Evolutionary conservation across 2,797 vertebrate genomes (phyloP).

Genomic region (Ateles fusciceps): DNA sequence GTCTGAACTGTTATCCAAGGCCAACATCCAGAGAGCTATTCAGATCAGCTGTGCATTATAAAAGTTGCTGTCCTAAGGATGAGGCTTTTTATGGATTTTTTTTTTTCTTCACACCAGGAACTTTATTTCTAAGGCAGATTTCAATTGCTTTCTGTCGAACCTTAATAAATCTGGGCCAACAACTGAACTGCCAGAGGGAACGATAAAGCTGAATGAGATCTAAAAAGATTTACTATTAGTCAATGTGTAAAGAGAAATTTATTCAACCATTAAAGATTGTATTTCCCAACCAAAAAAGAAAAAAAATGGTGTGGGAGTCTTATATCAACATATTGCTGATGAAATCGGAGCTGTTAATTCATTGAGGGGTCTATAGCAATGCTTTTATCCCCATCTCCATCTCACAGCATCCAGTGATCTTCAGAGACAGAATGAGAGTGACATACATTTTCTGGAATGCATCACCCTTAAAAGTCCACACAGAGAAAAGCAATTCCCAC

Average conservation of each 20-base stretch:
- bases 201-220: slow-evolving; percentile 65
- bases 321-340: slow-evolving; percentile 52
- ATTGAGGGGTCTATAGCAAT: neutral
- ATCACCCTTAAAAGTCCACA: slow-evolving; percentile 53
- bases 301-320: slow-evolving; percentile 8
- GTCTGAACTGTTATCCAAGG: slow-evolving; percentile 26
- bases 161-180: slow-evolving; percentile 61
- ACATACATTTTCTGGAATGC: neutral
- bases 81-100: slow-evolving; percentile 51
- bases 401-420: neutral
- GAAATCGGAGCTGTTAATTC: slow-evolving; percentile 47
- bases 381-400: neutral
- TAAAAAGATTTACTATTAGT: slow-evolving; percentile 78
- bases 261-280: slow-evolving; percentile 63
- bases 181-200: slow-evolving; percentile 62
- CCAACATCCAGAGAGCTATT: slow-evolving; percentile 5
- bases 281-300: slow-evolving; percentile 18
- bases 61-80: slow-evolving; percentile 60
- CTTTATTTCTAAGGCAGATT: slow-evolving; percentile 71
- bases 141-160: slow-evolving; percentile 66
- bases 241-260: slow-evolving; percentile 67
- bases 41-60: slow-evolving; percentile 1
- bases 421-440: neutral
- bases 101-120: neutral
- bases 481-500: slow-evolving; percentile 60